Conservation (phyloP, 2,888 invertebrate species). For the Argyra leucocephala region DNA sequence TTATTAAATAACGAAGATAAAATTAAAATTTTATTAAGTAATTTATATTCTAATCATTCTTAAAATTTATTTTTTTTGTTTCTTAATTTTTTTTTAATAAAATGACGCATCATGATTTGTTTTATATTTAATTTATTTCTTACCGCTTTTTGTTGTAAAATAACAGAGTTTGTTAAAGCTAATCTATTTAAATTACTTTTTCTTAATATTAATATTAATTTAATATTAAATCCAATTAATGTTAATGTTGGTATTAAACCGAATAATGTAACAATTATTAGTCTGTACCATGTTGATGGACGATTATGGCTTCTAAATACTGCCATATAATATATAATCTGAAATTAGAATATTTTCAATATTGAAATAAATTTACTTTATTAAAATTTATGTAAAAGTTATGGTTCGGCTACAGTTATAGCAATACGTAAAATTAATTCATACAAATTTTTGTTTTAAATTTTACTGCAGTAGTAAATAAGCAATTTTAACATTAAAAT, state of each 20-base stretch:
- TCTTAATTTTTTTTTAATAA: too few relatives aligned
- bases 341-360: background rate
- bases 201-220: background rate
- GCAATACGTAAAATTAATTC: too few relatives aligned
- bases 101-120: too few relatives aligned
- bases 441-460: too few relatives aligned
- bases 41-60: too few relatives aligned
- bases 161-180: background rate
- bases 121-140: background rate
- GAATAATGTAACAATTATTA: background rate
- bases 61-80: too few relatives aligned
- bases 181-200: background rate
- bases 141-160: background rate
- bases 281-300: background rate
- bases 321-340: background rate
- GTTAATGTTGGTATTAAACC: background rate
- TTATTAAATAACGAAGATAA: too few relatives aligned
- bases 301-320: background rate
- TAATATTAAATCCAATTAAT: background rate
- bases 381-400: too few relatives aligned
- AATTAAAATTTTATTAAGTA: too few relatives aligned
- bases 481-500: too few relatives aligned
- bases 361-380: background rate
- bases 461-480: too few relatives aligned
- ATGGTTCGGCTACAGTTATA: too few relatives aligned